These are phyloP conservation scores for Drosophila orosa DNA, from an alignment of 1,140 invertebrate species.

Conservation along the genomic window DNA sequence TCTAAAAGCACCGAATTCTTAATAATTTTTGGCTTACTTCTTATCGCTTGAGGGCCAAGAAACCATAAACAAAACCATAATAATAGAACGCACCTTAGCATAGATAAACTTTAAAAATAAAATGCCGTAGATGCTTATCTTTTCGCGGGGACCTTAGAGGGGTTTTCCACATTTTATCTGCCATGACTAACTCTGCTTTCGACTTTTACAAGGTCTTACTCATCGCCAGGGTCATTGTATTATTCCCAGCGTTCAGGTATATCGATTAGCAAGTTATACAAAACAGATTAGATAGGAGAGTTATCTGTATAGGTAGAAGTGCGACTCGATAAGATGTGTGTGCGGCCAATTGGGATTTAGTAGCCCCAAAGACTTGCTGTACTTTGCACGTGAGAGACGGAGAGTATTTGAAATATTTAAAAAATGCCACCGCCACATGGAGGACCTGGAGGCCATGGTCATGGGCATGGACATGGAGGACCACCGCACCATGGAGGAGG, in stretches of 20 bases:
- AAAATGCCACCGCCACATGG: conserved; percentile 64
- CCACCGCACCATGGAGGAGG: conserved; percentile 51
- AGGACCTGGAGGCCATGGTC: conserved; percentile 48
- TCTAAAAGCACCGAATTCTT: conserved; percentile 4
- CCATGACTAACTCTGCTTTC: conserved; percentile 19
- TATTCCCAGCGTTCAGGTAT: conserved; percentile 12
- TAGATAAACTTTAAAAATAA: not conserved
- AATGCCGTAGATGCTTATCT: conserved; percentile 20
- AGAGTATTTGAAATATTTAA: conserved; percentile 14
- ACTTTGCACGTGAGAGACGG: conserved; percentile 13
- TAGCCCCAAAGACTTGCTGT: conserved; percentile 21
- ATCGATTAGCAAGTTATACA: conserved; percentile 34
- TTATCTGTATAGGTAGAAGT: conserved; percentile 33
- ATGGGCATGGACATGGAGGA: conserved; percentile 29
- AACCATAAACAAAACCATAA: not conserved
- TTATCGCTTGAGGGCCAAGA: conserved; percentile 8
- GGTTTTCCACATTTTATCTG: conserved; percentile 28
- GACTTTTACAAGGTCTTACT: conserved; percentile 38
- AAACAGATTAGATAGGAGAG: conserved; percentile 45
- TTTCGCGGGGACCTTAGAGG: conserved; percentile 4
- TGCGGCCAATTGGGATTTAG: conserved; percentile 18
- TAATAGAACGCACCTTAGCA: not conserved
- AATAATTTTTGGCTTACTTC: conserved; percentile 6
- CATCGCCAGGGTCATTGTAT: conserved; percentile 36
- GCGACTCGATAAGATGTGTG: conserved; percentile 30